phyloP scores from a whole-genome alignment of 37 sponge, comb jelly and placozoan species.

The Bolinopsis microptera region DNA sequence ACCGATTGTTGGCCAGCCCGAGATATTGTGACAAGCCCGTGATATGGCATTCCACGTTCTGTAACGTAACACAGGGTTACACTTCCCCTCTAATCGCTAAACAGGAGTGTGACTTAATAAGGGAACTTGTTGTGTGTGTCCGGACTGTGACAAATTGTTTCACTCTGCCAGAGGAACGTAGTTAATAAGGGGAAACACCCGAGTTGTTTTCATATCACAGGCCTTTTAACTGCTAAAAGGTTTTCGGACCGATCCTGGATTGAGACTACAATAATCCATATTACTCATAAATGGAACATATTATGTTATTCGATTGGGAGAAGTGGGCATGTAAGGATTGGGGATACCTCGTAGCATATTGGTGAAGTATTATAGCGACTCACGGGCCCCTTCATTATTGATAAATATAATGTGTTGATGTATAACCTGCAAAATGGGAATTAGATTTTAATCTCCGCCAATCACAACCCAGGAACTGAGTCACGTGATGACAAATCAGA shows the following conservation, averaged over 20 bases:
- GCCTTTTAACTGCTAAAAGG: neutral
- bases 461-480: neutral
- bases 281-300: neutral
- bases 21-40: neutral
- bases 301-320: neutral
- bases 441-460: conserved; percentile 41
- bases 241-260: neutral
- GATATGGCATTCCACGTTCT: neutral
- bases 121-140: neutral
- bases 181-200: no score
- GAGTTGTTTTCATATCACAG: no score
- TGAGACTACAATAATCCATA: neutral
- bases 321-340: neutral
- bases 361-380: neutral
- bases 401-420: conserved; percentile 7
- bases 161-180: no score
- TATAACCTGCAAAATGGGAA: conserved; percentile 58
- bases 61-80: neutral
- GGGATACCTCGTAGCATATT: neutral
- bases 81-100: neutral
- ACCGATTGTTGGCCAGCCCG: neutral
- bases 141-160: neutral
- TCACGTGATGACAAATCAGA: conserved; percentile 20
- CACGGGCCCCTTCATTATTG: neutral
- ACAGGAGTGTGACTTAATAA: neutral